Base-by-base conservation (phyloP, 2,113 vertebrate species). In the Hylia prasina region DNA sequence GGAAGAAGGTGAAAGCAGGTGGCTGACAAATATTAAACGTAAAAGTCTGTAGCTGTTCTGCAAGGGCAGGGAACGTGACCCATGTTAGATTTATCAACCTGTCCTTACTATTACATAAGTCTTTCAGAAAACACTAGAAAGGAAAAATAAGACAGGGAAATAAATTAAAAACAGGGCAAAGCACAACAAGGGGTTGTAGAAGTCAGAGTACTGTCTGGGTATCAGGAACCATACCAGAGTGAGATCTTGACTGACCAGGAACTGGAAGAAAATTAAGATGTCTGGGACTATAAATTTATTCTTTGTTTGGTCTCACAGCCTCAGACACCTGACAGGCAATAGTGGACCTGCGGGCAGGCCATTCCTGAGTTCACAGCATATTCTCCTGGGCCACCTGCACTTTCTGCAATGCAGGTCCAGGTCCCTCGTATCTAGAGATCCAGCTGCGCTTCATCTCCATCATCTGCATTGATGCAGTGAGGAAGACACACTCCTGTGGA, bases 371-470 rank as follows among this genome's bases (percentile, higher is more conserved):
- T 48, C 60, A 71, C 0, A 2, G 5, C 16, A 58, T 50, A 23
- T 15, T 35, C 40, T 75, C 31, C 25, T 24, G 25, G 69, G 60
- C n/a, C 25, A 91, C 44, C 37, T 79, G 56, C 44, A 64, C 53
- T 28, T 94, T 48, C 89, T 96, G 93, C 87, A 95, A 22, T 82
- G 77, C 89, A 89, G 73, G 65, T 86, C 50, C 35, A 53, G 24
- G 47, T 51, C n/a, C 31, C 7, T 69, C 6, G 1, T 21, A 87
- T 40, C 51, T n/a, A n/a, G 27, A 87, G 30, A 82, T 44, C 56
- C 65, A 89, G 17, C 35, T 81, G 47, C 17, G 54, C 8, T 40
- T 79, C 27, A 82, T 28, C 51, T 50, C 63, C 69, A 56, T 51
- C 35, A 48, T 51, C 76, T 75, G 42, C 80, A 89, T 27, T 0